Evolutionary conservation across 2,113 vertebrate species (phyloP), one percentile per base, ranked within the genome.

Genomic region (Excalfactoria chinensis): DNA sequence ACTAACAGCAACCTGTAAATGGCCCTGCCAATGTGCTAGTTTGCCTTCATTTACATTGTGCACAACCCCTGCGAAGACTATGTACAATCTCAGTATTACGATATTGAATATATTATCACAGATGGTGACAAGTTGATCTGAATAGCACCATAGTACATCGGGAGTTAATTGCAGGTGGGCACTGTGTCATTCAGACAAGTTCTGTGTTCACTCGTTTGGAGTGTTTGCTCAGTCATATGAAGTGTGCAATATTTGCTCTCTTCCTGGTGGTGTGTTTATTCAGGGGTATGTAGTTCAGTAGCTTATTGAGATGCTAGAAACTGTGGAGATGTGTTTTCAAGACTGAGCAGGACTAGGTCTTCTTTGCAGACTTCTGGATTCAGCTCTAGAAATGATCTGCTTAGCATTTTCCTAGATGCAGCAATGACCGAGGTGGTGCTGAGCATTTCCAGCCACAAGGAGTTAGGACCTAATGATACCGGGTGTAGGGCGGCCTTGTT

Each of bases 41-140:
- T 73, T 72, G 48, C 58, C 75, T 88, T 72, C 44, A 8, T 49
- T 51, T 60, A 18, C 35, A 18, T 59, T 1, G 0, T 15, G 19
- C n/a, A 53, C 43, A 5, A 35, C 58, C 67, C 66, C n/a, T 74
- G 37, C 56, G 23, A 71, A 59, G 40, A 21, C 71, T 72, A 40
- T 34, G 1, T 6, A 11, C 1, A 1, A 5, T 28, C 55, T 88
- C 62, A 5, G 0, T 25, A 25, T 5, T 35, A 55, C 18, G 30
- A 41, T 37, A 37, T 34, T 13, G 18, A 30, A 40, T 44, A 37
- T 17, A 1, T 51, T 51, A 15, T 67, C 25, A n/a, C 2, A 30
- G 28, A 16, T 48, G 81, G 23, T 35, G 46, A 11, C 15, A 43
- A 17, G 19, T 34, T 62, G n/a, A 55, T 85, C 41, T 35, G 76